Conservation (phyloP, 2,797 vertebrate species). For the Ctenochaetus hawaiiensis region DNA sequence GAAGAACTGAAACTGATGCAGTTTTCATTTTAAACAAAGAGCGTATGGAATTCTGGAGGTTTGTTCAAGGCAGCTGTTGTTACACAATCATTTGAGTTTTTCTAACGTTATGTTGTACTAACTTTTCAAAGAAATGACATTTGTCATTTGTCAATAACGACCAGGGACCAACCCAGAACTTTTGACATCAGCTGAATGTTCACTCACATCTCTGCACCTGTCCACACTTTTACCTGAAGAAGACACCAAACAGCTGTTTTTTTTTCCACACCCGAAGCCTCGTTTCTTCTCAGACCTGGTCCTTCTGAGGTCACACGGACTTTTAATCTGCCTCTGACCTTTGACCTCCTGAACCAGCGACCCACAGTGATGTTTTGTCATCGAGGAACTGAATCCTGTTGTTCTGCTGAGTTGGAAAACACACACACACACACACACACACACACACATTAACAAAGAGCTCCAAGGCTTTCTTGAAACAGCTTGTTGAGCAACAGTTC, state of each 20-base stretch:
- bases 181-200: neutral
- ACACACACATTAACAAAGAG: too few species aligned
- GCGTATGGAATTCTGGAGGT: too few species aligned
- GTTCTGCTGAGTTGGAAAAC: too few species aligned
- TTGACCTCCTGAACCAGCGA: conserved; percentile 16
- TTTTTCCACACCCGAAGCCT: neutral
- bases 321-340: conserved; percentile 11
- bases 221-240: neutral
- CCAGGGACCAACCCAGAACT: neutral
- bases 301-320: conserved; percentile 7
- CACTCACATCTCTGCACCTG: neutral
- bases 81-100: too few species aligned
- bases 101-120: too few species aligned
- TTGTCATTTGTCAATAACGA: too few species aligned
- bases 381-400: conserved; percentile 32
- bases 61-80: too few species aligned
- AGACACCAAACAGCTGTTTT: too few species aligned
- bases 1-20: too few species aligned
- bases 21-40: too few species aligned
- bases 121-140: too few species aligned
- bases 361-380: conserved; percentile 23
- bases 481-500: conserved; percentile 52
- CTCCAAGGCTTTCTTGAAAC: conserved; percentile 31
- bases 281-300: neutral
- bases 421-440: too few species aligned